Percentiles rank a stretch among this genome's conserved stretches.
Evolutionary conservation across 1,140 invertebrate species (phyloP).

Genomic region (Chironomus striatipennis): DNA sequence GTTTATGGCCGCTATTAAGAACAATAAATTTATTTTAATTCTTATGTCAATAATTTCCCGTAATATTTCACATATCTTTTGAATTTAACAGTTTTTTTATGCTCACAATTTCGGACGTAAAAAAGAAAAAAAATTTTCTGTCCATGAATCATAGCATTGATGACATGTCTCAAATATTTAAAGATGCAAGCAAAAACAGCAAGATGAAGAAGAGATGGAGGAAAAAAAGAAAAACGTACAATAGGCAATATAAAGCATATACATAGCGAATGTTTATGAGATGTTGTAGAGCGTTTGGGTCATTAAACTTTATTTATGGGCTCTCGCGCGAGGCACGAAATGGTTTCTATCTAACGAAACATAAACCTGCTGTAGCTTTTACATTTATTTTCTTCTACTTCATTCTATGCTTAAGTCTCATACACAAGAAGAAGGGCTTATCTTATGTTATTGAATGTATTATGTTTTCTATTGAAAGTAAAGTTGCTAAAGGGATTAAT

Average conservation of each 20-base stretch:
- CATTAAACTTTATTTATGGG: conserved; percentile 24
- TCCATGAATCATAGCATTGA: too few relatives aligned
- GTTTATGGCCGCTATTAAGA: too few relatives aligned
- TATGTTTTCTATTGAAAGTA: conserved; percentile 4
- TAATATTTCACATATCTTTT: neutral
- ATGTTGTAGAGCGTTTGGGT: neutral
- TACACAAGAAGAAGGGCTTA: neutral
- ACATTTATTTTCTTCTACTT: neutral
- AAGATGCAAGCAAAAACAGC: neutral
- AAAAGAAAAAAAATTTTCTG: too few relatives aligned
- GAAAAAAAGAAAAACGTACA: neutral
- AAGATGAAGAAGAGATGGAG: neutral
- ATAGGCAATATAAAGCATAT: conserved; percentile 9
- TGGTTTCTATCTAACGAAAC: conserved; percentile 13
- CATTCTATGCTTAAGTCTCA: too few relatives aligned
- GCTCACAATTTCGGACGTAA: too few relatives aligned
- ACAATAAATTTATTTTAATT: too few relatives aligned
- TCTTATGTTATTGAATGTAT: neutral
- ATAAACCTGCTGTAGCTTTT: neutral
- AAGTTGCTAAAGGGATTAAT: neutral
- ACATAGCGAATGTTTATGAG: neutral
- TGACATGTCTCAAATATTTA: too few relatives aligned
- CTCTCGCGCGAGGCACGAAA: neutral
- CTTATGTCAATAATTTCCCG: conserved; percentile 7
- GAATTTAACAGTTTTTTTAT: too few relatives aligned